Percentiles rank a stretch among this genome's conserved stretches.
These are phyloP conservation scores for Lasioglossum zephyrum DNA, from an alignment of 2,888 invertebrate species.

Conservation along the genomic window DNA sequence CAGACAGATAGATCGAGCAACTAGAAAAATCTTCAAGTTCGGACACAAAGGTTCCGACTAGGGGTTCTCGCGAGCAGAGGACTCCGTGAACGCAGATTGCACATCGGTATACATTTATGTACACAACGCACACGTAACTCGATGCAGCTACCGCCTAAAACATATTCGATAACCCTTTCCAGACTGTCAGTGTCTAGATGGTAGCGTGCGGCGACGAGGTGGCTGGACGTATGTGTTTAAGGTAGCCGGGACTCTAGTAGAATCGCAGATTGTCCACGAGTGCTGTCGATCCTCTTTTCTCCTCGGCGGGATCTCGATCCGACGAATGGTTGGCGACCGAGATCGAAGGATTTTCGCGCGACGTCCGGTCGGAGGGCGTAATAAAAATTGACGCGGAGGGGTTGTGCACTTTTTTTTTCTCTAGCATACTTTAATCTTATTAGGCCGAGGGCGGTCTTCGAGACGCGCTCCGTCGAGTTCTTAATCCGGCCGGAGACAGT, in stretches of 20 bases:
- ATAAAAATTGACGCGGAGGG: conserved; percentile 80
- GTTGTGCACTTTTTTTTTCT: conserved; percentile 59
- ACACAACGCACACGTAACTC: conserved; percentile 7
- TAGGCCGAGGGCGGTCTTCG: conserved; percentile 69
- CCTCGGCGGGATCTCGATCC: conserved; percentile 32
- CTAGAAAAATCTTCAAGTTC: no score
- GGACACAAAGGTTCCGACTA: neutral
- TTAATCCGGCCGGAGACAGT: conserved; percentile 62
- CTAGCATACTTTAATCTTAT: conserved; percentile 65
- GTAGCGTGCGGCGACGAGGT: neutral
- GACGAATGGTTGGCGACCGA: conserved; percentile 24
- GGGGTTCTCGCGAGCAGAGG: neutral
- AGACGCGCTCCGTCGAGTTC: conserved; percentile 63
- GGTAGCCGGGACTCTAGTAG: neutral
- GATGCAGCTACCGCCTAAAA: neutral
- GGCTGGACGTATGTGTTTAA: conserved; percentile 1
- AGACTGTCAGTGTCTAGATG: neutral
- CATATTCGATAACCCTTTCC: neutral
- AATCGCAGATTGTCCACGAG: neutral
- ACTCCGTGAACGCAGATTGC: neutral
- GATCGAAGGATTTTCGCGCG: conserved; percentile 44
- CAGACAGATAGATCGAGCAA: no score
- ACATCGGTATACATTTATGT: neutral
- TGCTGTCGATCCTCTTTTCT: neutral
- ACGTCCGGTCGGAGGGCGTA: conserved; percentile 71